Evolutionary conservation across 53 echinoderm and acorn worm species (phyloP).

Genomic region (Paracentrotus lividus): DNA sequence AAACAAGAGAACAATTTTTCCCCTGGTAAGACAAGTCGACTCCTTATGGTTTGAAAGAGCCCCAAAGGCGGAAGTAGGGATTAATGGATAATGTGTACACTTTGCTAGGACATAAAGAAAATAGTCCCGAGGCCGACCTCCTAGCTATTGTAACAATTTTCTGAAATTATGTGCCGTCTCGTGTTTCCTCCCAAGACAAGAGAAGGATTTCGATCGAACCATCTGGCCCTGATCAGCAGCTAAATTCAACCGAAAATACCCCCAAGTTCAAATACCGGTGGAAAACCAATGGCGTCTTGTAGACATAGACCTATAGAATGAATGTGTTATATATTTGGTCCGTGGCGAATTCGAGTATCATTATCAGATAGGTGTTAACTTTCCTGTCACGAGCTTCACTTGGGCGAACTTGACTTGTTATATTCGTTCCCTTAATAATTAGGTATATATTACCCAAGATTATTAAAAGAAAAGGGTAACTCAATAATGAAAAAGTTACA

Average conservation of each 20-base stretch:
- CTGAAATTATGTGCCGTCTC: constrained; percentile 66
- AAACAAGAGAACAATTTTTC: constrained; percentile 9
- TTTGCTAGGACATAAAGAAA: constrained; percentile 70
- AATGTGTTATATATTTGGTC: constrained; percentile 18
- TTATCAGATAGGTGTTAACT: constrained; percentile 11
- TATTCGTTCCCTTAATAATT: background rate
- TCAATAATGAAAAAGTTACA: background rate
- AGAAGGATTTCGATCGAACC: constrained; percentile 53
- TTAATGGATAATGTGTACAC: constrained; percentile 72
- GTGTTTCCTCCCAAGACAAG: constrained; percentile 71
- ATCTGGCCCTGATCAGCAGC: constrained; percentile 65
- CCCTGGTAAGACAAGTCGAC: constrained; percentile 32
- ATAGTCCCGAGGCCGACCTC: constrained; percentile 69
- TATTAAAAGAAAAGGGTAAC: background rate
- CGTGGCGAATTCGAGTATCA: constrained; percentile 19
- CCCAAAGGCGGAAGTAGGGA: constrained; percentile 69
- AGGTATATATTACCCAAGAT: background rate
- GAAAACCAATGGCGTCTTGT: constrained; percentile 12
- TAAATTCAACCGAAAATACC: constrained; percentile 58
- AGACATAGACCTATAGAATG: constrained; percentile 15
- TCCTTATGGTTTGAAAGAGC: constrained; percentile 14
- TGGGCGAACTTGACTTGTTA: constrained; percentile 26
- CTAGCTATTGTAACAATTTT: constrained; percentile 73
- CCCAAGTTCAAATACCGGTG: constrained; percentile 42
- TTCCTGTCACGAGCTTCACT: constrained; percentile 17